phyloP scores from a whole-genome alignment of 2,888 invertebrate genomes.

The Drosophila greeni region DNA sequence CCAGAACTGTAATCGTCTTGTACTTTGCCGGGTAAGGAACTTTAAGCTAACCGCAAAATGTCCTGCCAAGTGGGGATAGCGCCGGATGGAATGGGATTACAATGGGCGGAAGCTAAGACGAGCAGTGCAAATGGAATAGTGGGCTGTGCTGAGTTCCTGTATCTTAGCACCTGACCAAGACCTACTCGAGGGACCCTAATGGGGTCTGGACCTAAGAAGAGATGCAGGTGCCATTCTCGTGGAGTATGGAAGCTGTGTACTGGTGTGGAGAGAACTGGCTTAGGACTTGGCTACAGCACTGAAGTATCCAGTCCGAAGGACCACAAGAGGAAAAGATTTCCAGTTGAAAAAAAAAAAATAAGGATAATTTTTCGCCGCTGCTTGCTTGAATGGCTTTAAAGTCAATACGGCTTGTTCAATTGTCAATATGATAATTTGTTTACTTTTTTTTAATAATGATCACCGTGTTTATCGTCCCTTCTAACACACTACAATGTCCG shows the following conservation, averaged over 20 bases:
- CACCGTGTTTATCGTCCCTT: too few relatives aligned
- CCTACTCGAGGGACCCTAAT: slow-evolving; percentile 6
- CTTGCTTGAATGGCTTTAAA: too few relatives aligned
- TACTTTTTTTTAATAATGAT: too few relatives aligned
- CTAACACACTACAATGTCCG: too few relatives aligned
- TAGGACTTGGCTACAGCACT: not conserved
- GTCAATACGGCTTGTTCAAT: too few relatives aligned
- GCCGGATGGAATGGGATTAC: slow-evolving; percentile 7
- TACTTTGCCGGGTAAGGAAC: slow-evolving; percentile 50
- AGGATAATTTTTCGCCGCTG: too few relatives aligned
- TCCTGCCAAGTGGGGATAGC: slow-evolving; percentile 39
- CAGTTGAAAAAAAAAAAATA: not conserved
- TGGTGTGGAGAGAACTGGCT: not conserved
- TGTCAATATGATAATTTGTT: too few relatives aligned
- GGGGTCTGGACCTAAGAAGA: not conserved
- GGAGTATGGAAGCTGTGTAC: not conserved
- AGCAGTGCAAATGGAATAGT: slow-evolving; percentile 25
- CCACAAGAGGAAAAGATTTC: not conserved
- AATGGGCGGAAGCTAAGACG: not conserved
- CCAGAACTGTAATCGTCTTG: slow-evolving; percentile 62
- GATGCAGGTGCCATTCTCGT: slow-evolving; percentile 1
- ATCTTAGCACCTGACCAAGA: slow-evolving; percentile 49
- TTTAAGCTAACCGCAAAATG: slow-evolving; percentile 63
- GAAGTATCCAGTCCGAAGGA: not conserved
- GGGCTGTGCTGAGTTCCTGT: slow-evolving; percentile 16